A percentile compares a stretch with the other conserved stretches of the same genome.
Conservation (phyloP, 2,888 invertebrate genomes). For the Erebia ligea region DNA sequence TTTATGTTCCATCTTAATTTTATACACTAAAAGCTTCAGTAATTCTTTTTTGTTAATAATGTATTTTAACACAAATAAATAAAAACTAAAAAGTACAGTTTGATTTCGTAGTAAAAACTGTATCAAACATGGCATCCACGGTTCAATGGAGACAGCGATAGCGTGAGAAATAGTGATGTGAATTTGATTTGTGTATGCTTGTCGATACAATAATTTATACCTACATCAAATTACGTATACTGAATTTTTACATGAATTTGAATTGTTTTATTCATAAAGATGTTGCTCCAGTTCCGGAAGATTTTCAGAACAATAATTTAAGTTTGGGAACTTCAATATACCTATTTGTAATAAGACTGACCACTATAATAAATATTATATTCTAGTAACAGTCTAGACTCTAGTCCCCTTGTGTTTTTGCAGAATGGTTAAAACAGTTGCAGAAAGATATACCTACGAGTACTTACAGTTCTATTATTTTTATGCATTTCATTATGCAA, state of each 20-base stretch:
- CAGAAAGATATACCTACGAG: no score
- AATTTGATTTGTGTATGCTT: slow-evolving; percentile 4
- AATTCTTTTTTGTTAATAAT: slow-evolving; percentile 12
- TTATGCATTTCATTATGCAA: no score
- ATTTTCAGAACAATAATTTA: no score
- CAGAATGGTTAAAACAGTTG: no score
- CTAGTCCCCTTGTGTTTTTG: no score
- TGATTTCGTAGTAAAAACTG: slow-evolving; percentile 14
- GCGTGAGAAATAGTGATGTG: slow-evolving; percentile 26
- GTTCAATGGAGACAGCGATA: slow-evolving; percentile 21
- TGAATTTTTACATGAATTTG: background rate
- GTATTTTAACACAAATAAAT: slow-evolving; percentile 12
- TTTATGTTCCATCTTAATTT: background rate
- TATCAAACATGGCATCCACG: slow-evolving; percentile 17
- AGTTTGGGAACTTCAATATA: no score
- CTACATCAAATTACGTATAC: background rate
- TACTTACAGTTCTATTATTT: no score
- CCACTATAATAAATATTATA: no score
- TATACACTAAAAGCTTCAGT: slow-evolving; percentile 11
- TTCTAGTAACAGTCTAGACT: no score
- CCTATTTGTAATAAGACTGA: no score
- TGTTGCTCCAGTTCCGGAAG: no score
- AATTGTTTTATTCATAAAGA: background rate
- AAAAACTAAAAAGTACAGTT: slow-evolving; percentile 12
- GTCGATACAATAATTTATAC: slow-evolving; percentile 3